A percentile compares a stretch with the other conserved stretches of the same genome.
Conservation (phyloP, 2,797 vertebrate genomes). For the Xenopus petersii region DNA sequence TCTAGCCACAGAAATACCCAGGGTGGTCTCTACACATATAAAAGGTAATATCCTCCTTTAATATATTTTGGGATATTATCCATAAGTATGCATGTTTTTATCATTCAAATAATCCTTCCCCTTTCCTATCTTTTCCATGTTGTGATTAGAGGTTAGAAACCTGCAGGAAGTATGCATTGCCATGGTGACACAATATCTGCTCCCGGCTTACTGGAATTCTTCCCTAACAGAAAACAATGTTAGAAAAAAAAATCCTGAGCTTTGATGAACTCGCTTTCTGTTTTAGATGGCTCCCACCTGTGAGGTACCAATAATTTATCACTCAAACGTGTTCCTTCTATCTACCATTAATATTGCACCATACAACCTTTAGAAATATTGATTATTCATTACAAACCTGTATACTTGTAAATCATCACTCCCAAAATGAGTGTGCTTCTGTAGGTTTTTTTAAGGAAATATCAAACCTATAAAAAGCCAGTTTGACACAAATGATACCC, state of each 20-base stretch:
- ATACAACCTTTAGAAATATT: conserved; percentile 20
- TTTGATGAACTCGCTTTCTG: conserved; percentile 88
- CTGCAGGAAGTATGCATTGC: conserved; percentile 96
- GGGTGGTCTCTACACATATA: conserved; percentile 5
- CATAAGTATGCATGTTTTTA: conserved; percentile 92
- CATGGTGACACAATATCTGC: conserved; percentile 98
- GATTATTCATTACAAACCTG: conserved; percentile 27
- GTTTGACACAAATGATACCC: neutral
- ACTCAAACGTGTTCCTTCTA: conserved; percentile 30
- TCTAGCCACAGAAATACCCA: conserved; percentile 4
- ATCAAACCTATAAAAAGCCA: neutral
- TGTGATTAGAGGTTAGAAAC: conserved; percentile 97
- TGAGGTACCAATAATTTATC: conserved; percentile 72
- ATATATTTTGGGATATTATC: conserved; percentile 72
- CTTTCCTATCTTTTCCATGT: conserved; percentile 91
- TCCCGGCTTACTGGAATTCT: conserved; percentile 95
- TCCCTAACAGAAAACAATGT: conserved; percentile 97
- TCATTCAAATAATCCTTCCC: conserved; percentile 86
- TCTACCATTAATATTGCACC: conserved; percentile 42
- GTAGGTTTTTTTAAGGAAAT: conserved; percentile 3
- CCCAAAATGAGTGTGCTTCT: neutral
- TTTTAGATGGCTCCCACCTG: conserved; percentile 85
- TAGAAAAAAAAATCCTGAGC: conserved; percentile 80
- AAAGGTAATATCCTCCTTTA: conserved; percentile 19
- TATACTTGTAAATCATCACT: conserved; percentile 25